phyloP scores from a whole-genome alignment of 2,797 vertebrate genomes.

The Glyptemys insculpta region DNA sequence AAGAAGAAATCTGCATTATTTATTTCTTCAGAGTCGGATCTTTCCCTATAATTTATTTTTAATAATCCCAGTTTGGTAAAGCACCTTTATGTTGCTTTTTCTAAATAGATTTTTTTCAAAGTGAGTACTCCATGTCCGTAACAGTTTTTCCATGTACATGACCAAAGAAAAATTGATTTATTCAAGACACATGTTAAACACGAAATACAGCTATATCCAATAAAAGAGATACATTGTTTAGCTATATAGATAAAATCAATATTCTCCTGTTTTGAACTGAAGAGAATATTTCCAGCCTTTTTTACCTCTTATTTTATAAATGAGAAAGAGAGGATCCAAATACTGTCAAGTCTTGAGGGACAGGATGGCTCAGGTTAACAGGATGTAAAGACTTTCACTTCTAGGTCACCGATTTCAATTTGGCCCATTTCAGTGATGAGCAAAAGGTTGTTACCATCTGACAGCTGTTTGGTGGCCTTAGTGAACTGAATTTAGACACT shows the following conservation, averaged over 20 bases:
- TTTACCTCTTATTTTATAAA: neutral
- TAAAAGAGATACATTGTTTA: neutral
- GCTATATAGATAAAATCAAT: neutral
- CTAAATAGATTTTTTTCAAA: constrained; percentile 22
- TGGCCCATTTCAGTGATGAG: neutral
- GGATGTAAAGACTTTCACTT: constrained; percentile 30
- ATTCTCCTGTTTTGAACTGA: neutral
- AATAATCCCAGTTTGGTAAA: constrained; percentile 12
- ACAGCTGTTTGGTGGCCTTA: neutral
- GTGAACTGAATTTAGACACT: neutral
- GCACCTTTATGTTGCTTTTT: neutral
- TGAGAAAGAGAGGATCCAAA: neutral
- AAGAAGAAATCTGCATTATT: constrained; percentile 59
- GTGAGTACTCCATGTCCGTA: neutral
- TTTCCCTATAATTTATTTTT: constrained; percentile 25
- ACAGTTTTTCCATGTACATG: neutral
- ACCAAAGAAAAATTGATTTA: neutral
- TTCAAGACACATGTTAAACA: neutral
- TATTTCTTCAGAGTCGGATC: constrained; percentile 19
- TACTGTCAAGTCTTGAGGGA: neutral
- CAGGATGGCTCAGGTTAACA: constrained; percentile 37
- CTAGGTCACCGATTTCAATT: neutral
- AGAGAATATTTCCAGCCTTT: neutral
- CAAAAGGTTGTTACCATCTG: neutral
- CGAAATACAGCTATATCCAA: neutral